phyloP scores from a whole-genome alignment of 2,113 vertebrate species.

The zebrafish (Danio rerio) region DNA sequence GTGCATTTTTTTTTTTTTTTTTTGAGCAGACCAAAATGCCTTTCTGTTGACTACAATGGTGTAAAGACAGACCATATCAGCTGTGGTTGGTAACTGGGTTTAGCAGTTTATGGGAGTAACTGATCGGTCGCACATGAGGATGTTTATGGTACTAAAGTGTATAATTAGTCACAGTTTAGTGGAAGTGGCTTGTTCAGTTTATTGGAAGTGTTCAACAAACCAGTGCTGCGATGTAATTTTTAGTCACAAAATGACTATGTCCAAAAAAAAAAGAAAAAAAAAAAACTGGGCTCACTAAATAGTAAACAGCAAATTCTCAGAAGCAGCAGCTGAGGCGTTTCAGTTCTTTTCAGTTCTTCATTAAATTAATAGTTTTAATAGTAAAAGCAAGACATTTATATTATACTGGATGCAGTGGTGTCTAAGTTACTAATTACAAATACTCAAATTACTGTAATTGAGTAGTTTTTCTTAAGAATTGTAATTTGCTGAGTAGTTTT shows the following conservation, averaged over 20 bases:
- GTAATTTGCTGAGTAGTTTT: too few relatives aligned
- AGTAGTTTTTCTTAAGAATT: too few relatives aligned
- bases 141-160: neutral
- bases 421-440: too few relatives aligned
- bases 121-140: neutral
- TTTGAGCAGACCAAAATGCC: neutral
- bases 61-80: neutral
- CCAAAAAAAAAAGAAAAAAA: neutral
- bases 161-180: neutral
- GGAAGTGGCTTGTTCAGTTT: neutral
- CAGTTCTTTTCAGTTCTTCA: neutral
- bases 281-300: neutral
- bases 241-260: neutral
- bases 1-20: too few relatives aligned
- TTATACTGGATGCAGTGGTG: too few relatives aligned
- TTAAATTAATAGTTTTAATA: neutral
- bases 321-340: neutral
- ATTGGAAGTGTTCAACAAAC: neutral
- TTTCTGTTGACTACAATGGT: neutral
- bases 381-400: too few relatives aligned
- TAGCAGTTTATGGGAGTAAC: neutral
- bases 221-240: neutral
- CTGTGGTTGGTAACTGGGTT: neutral
- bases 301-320: neutral
- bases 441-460: too few relatives aligned